Evolutionary conservation across 2,888 invertebrate species (phyloP), one percentile per base, ranked within the genome.

Genomic region (Oscheius myriophilus): DNA sequence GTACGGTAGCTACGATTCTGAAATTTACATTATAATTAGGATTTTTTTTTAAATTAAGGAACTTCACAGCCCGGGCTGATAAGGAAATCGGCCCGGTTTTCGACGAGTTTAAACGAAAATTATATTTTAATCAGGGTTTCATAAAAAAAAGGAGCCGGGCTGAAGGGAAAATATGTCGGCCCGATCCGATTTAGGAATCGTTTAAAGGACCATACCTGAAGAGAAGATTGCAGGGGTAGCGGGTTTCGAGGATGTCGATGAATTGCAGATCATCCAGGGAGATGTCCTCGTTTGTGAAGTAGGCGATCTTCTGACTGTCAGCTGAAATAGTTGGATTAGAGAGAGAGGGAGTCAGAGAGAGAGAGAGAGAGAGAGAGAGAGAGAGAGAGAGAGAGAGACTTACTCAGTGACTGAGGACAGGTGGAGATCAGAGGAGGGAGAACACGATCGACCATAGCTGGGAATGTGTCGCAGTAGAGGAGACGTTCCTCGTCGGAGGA

Each of bases 1-100:
- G 89, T 39, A 88, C 79, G 3, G 84, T 81, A 63, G 84, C 78
- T 51, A 88, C 72, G 2, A 86, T 76, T 55, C 85, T 82, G 63
- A 79, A 76, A 72, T 1, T n/a, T n/a, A n/a, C n/a, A n/a, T n/a
- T n/a, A n/a, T n/a, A n/a, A n/a, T n/a, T n/a, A n/a, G n/a, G n/a
- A n/a, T n/a, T n/a, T n/a, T n/a, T n/a, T n/a, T n/a, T n/a, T n/a
- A n/a, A n/a, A n/a, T n/a, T n/a, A n/a, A n/a, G n/a, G n/a, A n/a
- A n/a, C n/a, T n/a, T n/a, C n/a, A n/a, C n/a, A n/a, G n/a, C n/a
- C n/a, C n/a, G n/a, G n/a, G n/a, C n/a, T n/a, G n/a, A n/a, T n/a
- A n/a, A n/a, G n/a, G n/a, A n/a, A n/a, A n/a, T n/a, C n/a, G n/a
- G n/a, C n/a, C n/a, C n/a, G n/a, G n/a, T n/a, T n/a, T n/a, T n/a